Evolutionary conservation across 2,113 vertebrate genomes (phyloP), one percentile per base, ranked within the genome.

Genomic region (Xerus inauris): DNA sequence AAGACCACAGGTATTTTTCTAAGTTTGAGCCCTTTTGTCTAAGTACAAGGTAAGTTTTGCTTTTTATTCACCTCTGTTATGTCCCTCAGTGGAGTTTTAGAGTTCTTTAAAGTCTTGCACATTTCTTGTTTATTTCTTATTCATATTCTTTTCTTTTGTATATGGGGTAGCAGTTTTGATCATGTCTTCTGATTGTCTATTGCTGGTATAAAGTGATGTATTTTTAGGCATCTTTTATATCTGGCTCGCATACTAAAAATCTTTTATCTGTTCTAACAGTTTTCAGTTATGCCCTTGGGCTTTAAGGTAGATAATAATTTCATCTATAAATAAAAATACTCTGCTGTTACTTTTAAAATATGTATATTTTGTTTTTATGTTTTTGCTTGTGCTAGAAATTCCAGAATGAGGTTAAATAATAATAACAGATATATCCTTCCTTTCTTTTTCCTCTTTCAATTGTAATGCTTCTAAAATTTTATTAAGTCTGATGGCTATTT

Each of bases 331-430:
- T 88, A 91, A 89, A n/a, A 62, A 28, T 57, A 17, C 11, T 81
- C 59, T 81, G 7, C 82, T 49, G 24, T 85, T 72, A 72, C 65
- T 47, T 72, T 88, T 54, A 13, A 94, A 82, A 65, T 54, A 82
- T 19, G 22, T 89, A 26, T 26, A 16, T 75, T 93, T 80, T 19
- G 20, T 49, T 94, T 82, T 89, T 76, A 30, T 73, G 57, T 75
- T 81, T 96, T 80, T 89, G 57, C 54, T 54, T 87, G 38, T 76
- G 51, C n/a, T 87, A 49, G 45, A 96, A 95, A 84, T 95, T 88
- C n/a, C 54, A 82, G 81, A 89, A 77, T 97, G 47, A 96, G 76
- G n/a, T 67, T 95, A 88, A 95, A 76, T 86, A 57, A 65, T 89
- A 65, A 93, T 82, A 94, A 49, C 67, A 92, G 38, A 57, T 72